Percentiles rank a stretch among this genome's conserved stretches.
Evolutionary conservation across 2,888 invertebrate species (phyloP).

Genomic region (Esperia sulphurella): DNA sequence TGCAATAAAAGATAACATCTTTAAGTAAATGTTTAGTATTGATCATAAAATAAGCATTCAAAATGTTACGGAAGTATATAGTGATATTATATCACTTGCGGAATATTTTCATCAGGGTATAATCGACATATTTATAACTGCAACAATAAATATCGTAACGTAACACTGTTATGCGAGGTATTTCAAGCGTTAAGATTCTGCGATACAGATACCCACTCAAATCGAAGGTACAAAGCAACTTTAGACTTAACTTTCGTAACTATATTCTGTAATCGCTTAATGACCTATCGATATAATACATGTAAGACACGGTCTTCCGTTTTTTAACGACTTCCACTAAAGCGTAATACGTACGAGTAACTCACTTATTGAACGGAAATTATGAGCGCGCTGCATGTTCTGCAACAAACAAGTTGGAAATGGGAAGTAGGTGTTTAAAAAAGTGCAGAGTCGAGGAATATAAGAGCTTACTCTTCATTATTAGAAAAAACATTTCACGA

Average conservation of each 20-base stretch:
- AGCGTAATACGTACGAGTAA: background rate
- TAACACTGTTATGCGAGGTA: constrained; percentile 18
- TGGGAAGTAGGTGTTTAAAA: too few species aligned
- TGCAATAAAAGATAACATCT: too few species aligned
- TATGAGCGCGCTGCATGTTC: constrained; percentile 15
- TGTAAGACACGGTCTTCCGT: constrained; percentile 18
- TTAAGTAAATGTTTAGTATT: too few species aligned
- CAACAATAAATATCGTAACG: constrained; percentile 17
- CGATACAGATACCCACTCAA: constrained; percentile 29
- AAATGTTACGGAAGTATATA: too few species aligned
- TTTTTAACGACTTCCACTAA: constrained; percentile 22
- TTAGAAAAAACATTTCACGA: too few species aligned
- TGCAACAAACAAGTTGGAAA: background rate
- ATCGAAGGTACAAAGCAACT: constrained; percentile 26
- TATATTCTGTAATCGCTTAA: constrained; percentile 27
- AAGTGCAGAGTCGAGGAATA: too few species aligned
- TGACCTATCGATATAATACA: constrained; percentile 22
- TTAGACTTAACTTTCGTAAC: constrained; percentile 41
- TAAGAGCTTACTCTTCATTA: too few species aligned
- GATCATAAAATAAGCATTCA: too few species aligned
- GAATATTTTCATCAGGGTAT: background rate
- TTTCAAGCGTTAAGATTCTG: constrained; percentile 38
- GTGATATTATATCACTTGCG: too few species aligned
- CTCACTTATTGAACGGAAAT: constrained; percentile 26
- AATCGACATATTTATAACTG: background rate